Base-by-base conservation (phyloP, 2,113 vertebrate genomes). In the Siphamia tubifer region DNA sequence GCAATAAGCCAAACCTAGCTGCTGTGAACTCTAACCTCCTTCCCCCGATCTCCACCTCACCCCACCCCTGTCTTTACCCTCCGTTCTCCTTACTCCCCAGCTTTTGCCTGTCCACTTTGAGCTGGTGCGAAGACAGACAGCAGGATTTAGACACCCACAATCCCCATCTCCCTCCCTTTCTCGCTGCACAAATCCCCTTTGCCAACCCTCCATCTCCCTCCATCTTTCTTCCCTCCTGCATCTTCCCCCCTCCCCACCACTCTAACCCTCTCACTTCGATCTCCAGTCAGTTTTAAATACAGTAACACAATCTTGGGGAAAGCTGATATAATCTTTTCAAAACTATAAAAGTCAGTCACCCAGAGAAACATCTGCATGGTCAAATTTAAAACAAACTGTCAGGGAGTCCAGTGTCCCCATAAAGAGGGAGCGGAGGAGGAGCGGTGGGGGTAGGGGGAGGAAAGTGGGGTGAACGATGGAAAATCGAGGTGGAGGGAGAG, bases 351-450 rank as follows among this genome's bases (percentile, higher is more conserved):
- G 91, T 93, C 92, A 91, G 84, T 93, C 93, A 93, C 91, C 92
- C 91, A 78, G 72, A 92, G 91, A 92, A 93, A 94, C 92, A 94
- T 94, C 92, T 94, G 92, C 92, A 91, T 53, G 90, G 90, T 92
- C 92, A 92, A 91, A 93, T 93, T 92, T 93, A 92, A 94, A 94
- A 94, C 92, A 94, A 94, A 93, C 92, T 93, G 92, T 92, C 90
- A 84, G 88, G 86, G 92, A 90, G 88, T 92, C 88, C 68, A 80
- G 81, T 93, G 91, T 93, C 92, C 91, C 89, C 79, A 91, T 93
- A 93, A 93, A 93, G 84, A 79, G 71, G 54, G 79, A 82, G 68
- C 58, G 66, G 25, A 8, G 56, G 38, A 36, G 70, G 69, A 68
- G 72, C 16, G 39, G 31, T 12, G 40, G 63, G 53, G n/a, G n/a